phyloP scores from a whole-genome alignment of 2,888 invertebrate species.

The Lumbricus terrestris region DNA sequence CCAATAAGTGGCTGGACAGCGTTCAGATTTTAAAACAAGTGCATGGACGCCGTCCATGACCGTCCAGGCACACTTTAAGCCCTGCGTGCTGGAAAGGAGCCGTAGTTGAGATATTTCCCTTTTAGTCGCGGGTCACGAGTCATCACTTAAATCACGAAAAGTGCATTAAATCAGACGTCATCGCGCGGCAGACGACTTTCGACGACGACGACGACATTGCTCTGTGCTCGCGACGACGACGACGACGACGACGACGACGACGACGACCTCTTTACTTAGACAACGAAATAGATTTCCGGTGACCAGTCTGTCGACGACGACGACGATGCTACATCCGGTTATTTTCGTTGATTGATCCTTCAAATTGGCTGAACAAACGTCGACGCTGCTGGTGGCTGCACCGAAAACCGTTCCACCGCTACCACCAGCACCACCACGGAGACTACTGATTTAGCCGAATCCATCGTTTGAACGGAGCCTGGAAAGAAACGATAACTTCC shows the following conservation, averaged over 20 bases:
- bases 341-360: neutral
- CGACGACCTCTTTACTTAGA: neutral
- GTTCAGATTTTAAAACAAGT: no score
- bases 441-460: neutral
- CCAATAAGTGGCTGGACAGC: no score
- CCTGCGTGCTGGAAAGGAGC: neutral
- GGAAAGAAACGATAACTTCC: conserved; percentile 3
- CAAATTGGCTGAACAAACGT: neutral
- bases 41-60: no score
- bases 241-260: no score
- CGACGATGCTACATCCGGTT: conserved; percentile 3
- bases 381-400: neutral
- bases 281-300: neutral
- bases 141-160: neutral
- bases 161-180: neutral
- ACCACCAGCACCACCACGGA: neutral
- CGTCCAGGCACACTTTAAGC: no score
- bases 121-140: neutral
- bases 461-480: neutral
- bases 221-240: no score
- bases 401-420: neutral
- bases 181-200: neutral
- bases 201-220: no score
- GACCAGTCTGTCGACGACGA: neutral
- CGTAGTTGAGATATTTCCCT: neutral